Percentiles rank a stretch among this genome's conserved stretches.
Conservation (phyloP, 1,140 invertebrate genomes). For the Diprion similis region DNA sequence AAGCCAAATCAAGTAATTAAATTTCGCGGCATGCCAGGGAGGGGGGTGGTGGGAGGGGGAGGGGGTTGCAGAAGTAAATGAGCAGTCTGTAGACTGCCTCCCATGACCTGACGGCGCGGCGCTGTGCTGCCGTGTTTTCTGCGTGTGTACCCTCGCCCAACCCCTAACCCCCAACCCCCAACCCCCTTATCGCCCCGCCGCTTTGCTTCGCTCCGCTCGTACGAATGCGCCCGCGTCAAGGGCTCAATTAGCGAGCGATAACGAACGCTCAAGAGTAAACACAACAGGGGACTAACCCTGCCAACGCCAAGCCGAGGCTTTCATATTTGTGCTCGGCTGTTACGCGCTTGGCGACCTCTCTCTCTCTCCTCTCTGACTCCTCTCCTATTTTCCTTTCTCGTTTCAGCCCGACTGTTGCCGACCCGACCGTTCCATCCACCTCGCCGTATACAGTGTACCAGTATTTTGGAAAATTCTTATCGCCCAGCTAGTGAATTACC, state of each 20-base stretch:
- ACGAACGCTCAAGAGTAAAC: constrained; percentile 43
- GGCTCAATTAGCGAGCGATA: constrained; percentile 45
- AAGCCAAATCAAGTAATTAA: neutral
- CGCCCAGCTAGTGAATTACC: neutral
- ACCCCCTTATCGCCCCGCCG: neutral
- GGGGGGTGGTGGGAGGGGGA: neutral
- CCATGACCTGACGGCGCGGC: constrained; percentile 3
- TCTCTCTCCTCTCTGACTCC: neutral
- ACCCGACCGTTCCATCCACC: neutral
- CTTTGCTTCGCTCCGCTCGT: constrained; percentile 13
- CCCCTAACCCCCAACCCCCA: neutral
- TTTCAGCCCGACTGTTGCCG: neutral
- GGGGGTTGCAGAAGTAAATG: neutral
- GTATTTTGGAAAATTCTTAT: neutral
- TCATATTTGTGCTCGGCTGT: constrained; percentile 13
- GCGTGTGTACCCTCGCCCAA: constrained; percentile 15
- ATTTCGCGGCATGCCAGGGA: neutral
- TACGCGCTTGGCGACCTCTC: neutral
- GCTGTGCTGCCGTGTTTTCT: constrained; percentile 6
- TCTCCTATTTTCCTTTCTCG: constrained; percentile 3
- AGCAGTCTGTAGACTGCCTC: neutral
- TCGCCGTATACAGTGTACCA: neutral
- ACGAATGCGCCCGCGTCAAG: constrained; percentile 41
- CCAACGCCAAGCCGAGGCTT: constrained; percentile 3
- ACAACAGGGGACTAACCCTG: constrained; percentile 20